phyloP scores from a whole-genome alignment of 2,888 invertebrate species.

The Lasioglossum zephyrum region DNA sequence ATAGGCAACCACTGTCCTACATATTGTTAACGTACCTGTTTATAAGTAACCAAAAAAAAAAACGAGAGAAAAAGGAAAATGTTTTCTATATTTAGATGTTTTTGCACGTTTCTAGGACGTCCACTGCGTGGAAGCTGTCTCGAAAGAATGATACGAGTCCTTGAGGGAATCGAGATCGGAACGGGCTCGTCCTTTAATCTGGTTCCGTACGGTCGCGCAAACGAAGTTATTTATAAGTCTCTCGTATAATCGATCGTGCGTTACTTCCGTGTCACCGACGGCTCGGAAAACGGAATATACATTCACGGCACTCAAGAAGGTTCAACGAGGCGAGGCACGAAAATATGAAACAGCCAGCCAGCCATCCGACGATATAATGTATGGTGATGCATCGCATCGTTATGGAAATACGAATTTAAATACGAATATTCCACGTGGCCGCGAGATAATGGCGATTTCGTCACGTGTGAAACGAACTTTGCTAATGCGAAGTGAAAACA shows the following conservation, averaged over 20 bases:
- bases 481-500: conserved; percentile 44
- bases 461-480: conserved; percentile 49
- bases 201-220: conserved; percentile 39
- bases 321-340: conserved; percentile 39
- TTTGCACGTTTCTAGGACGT: neutral
- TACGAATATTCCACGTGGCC: conserved; percentile 31
- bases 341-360: conserved; percentile 42
- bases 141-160: neutral
- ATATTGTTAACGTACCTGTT: neutral
- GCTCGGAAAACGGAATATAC: conserved; percentile 52
- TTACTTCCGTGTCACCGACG: conserved; percentile 70
- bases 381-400: conserved; percentile 48
- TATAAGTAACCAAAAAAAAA: neutral
- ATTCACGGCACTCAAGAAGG: conserved; percentile 39
- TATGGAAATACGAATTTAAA: conserved; percentile 52
- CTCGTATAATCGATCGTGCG: conserved; percentile 66
- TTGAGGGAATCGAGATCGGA: neutral
- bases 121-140: no score
- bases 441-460: conserved; percentile 35
- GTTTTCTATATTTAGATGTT: neutral
- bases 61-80: neutral
- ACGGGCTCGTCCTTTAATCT: conserved; percentile 41
- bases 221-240: conserved; percentile 68
- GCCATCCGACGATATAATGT: conserved; percentile 32
- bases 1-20: no score